Percentiles rank a stretch among this genome's conserved stretches.
These are phyloP conservation scores for Passer montanus DNA, from an alignment of 2,113 vertebrate genomes.

Conservation along the genomic window DNA sequence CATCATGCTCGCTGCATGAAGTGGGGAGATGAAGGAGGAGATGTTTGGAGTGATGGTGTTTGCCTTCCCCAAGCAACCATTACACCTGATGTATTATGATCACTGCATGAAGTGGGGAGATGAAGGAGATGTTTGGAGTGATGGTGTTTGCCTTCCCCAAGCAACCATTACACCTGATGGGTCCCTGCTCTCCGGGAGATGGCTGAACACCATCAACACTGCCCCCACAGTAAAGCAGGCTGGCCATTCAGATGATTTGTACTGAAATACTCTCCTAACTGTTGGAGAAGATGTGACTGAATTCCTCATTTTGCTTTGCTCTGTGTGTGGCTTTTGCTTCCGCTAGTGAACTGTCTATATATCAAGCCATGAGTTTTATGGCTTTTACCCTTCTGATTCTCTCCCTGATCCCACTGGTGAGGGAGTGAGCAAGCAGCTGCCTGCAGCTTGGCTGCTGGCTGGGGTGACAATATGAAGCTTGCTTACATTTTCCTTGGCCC, in stretches of 20 bases:
- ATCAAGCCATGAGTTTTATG: not conserved
- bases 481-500: constrained; percentile 88
- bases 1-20: not conserved
- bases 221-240: too few species aligned
- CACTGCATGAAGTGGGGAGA: not conserved
- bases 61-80: not conserved
- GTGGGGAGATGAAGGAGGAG: accelerated
- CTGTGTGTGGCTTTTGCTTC: not conserved
- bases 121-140: not conserved
- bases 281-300: not conserved
- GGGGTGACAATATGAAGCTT: not conserved
- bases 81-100: not conserved
- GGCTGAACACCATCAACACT: not conserved
- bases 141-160: not conserved
- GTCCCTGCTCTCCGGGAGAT: not conserved
- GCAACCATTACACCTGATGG: not conserved
- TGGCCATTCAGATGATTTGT: too few species aligned
- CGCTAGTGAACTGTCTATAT: not conserved
- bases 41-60: not conserved
- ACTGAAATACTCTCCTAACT: too few species aligned
- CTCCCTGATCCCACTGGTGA: too few species aligned
- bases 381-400: not conserved
- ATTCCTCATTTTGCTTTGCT: not conserved
- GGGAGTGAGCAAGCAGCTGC: not conserved
- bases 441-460: not conserved